Evolutionary conservation across 2,797 vertebrate species (phyloP), one percentile per base, ranked within the genome.

Genomic region (Crocidura indochinensis): DNA sequence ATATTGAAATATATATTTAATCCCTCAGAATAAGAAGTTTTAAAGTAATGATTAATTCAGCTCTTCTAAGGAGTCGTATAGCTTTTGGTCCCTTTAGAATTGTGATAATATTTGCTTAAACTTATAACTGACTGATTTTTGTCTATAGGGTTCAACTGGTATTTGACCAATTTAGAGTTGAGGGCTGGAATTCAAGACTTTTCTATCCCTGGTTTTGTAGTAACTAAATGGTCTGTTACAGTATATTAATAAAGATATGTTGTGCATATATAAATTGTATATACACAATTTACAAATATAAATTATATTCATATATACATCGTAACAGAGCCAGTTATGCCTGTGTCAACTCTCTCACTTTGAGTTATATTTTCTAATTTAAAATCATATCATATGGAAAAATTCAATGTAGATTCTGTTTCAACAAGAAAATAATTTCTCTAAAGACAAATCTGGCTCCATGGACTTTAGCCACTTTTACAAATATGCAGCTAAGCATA

Each of bases 401-500:
- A 86, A 82, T 72, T 1, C 27, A 51, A 1, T 49, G 31, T 53
- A 72, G 17, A 1, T 81, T 82, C 22, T 38, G 53, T 38, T 71
- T 77, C 24, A 27, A 46, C 71, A 76, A 56, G 67, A 80, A 82
- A 90, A 71, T 47, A 8, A 31, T 26, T 11, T 12, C 3, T 65
- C 65, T 38, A 86, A 31, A 76, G 22, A 53, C 2, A 81, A 64
- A 81, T 46, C 6, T 38, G 29, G 81, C 9, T 9, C 15, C 2
- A 29, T 80, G 80, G 6, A 44, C 76, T 10, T 81, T 69, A 69
- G 31, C 12, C 64, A 64, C 8, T 90, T 81, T 86, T n/a, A 27
- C 62, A 86, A 76, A 80, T 2, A 62, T 47, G 46, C 68, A 17
- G 44, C 49, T 69, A 44, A 44, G 26, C 2, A 22, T 3, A n/a